These are phyloP conservation scores for Protobothrops flavoviridis DNA, from an alignment of 2,113 vertebrate species.

Conservation along the genomic window DNA sequence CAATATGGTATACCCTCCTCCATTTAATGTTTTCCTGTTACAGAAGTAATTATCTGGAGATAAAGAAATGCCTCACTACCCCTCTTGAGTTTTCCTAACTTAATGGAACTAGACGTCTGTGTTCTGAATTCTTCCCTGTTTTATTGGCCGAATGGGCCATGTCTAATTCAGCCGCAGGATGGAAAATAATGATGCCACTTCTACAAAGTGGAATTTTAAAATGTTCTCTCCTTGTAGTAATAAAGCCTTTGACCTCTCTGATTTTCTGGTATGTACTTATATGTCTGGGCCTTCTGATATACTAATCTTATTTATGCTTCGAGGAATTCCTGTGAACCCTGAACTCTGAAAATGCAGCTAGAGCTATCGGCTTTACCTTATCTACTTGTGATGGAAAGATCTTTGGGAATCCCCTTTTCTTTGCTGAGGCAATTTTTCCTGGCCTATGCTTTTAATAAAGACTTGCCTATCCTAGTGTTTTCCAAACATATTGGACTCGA, in stretches of 20 bases:
- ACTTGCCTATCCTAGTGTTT: background rate
- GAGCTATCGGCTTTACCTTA: background rate
- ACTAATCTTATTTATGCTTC: background rate
- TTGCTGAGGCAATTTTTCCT: background rate
- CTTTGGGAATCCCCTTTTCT: background rate
- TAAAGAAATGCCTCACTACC: background rate
- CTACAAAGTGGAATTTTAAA: background rate
- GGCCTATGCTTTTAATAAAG: background rate
- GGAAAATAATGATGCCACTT: background rate
- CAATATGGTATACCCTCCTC: background rate
- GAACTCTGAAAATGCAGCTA: background rate
- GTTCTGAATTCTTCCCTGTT: background rate
- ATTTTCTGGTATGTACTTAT: background rate
- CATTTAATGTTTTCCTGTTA: background rate
- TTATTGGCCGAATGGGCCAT: background rate
- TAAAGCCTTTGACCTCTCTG: slow-evolving; percentile 2
- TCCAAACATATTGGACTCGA: background rate
- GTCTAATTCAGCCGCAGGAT: background rate
- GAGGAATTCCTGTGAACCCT: background rate
- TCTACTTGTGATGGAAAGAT: background rate
- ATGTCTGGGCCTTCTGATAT: background rate
- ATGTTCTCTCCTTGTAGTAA: background rate
- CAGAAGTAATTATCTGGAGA: background rate
- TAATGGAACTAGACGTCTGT: background rate
- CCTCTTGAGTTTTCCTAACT: background rate